Evolutionary conservation across 2,113 vertebrate species (phyloP), one percentile per base, ranked within the genome.

Genomic region (Ginglymostoma cirratum): DNA sequence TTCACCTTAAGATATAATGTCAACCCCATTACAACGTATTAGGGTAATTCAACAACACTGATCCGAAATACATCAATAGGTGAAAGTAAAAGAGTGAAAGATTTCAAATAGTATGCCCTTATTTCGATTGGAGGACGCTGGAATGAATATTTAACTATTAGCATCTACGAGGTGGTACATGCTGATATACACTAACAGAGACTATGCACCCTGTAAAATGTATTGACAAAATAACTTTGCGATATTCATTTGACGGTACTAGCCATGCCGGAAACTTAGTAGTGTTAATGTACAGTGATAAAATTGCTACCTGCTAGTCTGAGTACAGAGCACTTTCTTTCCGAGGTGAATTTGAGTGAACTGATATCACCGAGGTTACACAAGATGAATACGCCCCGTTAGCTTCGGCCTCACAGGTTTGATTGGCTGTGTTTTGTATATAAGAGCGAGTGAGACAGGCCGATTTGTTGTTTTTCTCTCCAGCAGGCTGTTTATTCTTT

Each of bases 291-390:
- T 42, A 48, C 12, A 52, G 12, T 17, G 72, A 72, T 52, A 72
- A 72, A 72, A 34, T 4, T 27, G 4, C 12, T 52, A 67, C 69
- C 12, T 95, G 67, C 67, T 15, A 70, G 66, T 23, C 67, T 45
- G 15, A 94, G 15, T 70, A 14, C 66, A 70, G 42, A 48, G 15
- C 66, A 95, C 10, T 45, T 95, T 72, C 93, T 30, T 72, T 95
- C 45, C 93, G 69, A 95, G 69, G 45, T 95, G 94, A 72, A 72
- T 76, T 72, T 45, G 72, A 95, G 69, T 95, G 67, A 95, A 95
- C 69, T 48, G 72, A 45, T 95, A 48, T 72, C 38, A 70, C 42
- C 2, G 93, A 69, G 93, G 66, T 94, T 45, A 42, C 38, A 52
- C 72, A 14, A 45, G 66, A 95, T 65, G 24, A 72, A 76, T 72